Base-by-base conservation (phyloP, 30 jellyfish, hydroid and myxozoan species). In the Aurelia aurita complex sp. Pacific region DNA sequence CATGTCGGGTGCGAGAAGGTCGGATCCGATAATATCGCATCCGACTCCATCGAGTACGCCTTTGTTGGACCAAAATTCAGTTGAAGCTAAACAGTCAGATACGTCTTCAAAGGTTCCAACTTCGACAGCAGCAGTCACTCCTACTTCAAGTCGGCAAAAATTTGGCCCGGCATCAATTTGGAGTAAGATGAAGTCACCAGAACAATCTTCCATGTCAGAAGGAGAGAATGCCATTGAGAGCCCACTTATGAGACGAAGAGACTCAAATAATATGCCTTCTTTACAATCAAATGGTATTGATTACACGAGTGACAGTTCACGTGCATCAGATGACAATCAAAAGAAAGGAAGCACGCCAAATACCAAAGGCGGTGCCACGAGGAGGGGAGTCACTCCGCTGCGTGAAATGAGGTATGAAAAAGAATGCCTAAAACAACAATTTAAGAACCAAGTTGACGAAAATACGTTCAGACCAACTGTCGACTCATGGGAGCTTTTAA, bases 351-450 rank as follows among this genome's bases (percentile, higher is more conserved):
- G 33, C 34, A 61, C 68, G 53, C 78, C 23, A 10, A 18, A 16
- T n/a, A 62, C 54, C 12, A 43, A 43, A 43, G 54, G 11, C 0
- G 54, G 54, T 4, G 54, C 54, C 54, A 43, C 54, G 10, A 5
- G 1, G 1, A 43, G 54, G 1, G 54, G 54, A 43, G 54, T 43
- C 54, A 43, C 54, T 43, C 54, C 54, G 54, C 11, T 43, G 54
- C 54, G 54, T 43, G 54, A 43, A 43, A 43, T 43, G 54, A 43
- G 54, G 0, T 81, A 64, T 61, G 83, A 81, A 43, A 59, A 69
- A 53, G 83, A 69, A 67, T 81, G 90, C 43, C 52, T 66, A 32
- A 81, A 81, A 34, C 90, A 81, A 17, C 90, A 81, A 12, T 54
- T 46, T n/a, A 81, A 81, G 51, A 64, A 81, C 18, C 61, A 60